Evolutionary conservation across 35 echinoderm and acorn worm genomes (phyloP).

Genomic region (Lytechinus variegatus): DNA sequence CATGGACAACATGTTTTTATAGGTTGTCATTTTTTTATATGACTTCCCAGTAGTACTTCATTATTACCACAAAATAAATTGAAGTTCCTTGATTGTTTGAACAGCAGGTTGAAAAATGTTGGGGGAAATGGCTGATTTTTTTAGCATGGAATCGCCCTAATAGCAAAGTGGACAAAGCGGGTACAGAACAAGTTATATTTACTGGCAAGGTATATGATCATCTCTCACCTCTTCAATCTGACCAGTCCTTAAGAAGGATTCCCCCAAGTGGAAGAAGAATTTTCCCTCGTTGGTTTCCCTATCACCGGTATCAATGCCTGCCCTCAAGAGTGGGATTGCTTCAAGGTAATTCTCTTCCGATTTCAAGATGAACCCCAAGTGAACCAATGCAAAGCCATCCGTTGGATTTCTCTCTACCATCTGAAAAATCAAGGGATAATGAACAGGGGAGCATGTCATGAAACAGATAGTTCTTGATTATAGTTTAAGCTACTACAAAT

Average conservation of each 20-base stretch:
- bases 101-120: too few relatives aligned
- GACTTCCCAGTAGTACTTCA: too few relatives aligned
- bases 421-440: slow-evolving; percentile 44
- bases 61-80: too few relatives aligned
- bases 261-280: slow-evolving; percentile 91
- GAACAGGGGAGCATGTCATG: not conserved
- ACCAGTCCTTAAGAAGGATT: slow-evolving; percentile 71
- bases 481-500: too few relatives aligned
- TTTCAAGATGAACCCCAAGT: slow-evolving; percentile 94
- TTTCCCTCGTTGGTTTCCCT: slow-evolving; percentile 86
- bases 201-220: too few relatives aligned
- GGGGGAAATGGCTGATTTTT: too few relatives aligned
- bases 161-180: too few relatives aligned
- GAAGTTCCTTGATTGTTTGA: too few relatives aligned
- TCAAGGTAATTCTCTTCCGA: slow-evolving; percentile 71
- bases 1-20: too few relatives aligned
- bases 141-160: too few relatives aligned
- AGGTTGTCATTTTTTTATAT: too few relatives aligned
- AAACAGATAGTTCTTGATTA: not conserved
- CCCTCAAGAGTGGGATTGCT: slow-evolving; percentile 70
- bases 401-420: slow-evolving; percentile 60
- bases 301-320: slow-evolving; percentile 75
- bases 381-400: slow-evolving; percentile 88
- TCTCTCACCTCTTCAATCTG: slow-evolving; percentile 72
- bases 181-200: too few relatives aligned